Conservation (phyloP, 1,140 invertebrate species). For the Lepidurus apus region DNA sequence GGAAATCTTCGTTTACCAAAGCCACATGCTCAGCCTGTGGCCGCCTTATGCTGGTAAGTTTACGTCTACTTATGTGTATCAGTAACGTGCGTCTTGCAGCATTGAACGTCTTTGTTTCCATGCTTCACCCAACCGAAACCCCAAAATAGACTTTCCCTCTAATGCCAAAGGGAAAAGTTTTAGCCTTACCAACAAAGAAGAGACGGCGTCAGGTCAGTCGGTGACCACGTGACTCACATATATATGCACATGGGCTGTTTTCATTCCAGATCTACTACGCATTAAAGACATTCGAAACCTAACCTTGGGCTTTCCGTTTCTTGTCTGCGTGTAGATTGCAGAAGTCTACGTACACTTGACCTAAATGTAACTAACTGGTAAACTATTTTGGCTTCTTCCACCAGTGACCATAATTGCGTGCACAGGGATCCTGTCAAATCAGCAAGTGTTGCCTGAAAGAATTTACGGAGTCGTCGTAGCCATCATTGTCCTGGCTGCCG, state of each 20-base stretch:
- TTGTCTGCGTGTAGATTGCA: no score
- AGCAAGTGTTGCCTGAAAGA: not conserved
- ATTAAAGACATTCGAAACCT: no score
- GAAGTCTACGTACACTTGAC: no score
- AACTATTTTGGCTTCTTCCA: not conserved
- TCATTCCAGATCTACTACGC: no score
- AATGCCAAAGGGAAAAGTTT: no score
- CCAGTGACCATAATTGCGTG: not conserved
- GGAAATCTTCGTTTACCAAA: slow-evolving; percentile 29
- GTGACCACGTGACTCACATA: no score
- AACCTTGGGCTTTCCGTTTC: no score
- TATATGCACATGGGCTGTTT: no score
- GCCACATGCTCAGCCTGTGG: slow-evolving; percentile 23
- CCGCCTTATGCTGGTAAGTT: slow-evolving; percentile 28
- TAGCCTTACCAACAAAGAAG: no score
- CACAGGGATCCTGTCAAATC: slow-evolving; percentile 1
- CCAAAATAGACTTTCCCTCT: no score
- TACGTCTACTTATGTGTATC: not conserved
- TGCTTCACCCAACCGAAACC: not conserved
- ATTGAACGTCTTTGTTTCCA: not conserved
- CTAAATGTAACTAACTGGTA: no score
- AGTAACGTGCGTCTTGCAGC: not conserved
- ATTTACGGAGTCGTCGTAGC: not conserved
- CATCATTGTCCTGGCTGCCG: not conserved
- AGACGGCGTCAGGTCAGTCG: no score